Evolutionary conservation across 2,113 vertebrate species (phyloP), one percentile per base, ranked within the genome.

Genomic region (Petromus typicus): DNA sequence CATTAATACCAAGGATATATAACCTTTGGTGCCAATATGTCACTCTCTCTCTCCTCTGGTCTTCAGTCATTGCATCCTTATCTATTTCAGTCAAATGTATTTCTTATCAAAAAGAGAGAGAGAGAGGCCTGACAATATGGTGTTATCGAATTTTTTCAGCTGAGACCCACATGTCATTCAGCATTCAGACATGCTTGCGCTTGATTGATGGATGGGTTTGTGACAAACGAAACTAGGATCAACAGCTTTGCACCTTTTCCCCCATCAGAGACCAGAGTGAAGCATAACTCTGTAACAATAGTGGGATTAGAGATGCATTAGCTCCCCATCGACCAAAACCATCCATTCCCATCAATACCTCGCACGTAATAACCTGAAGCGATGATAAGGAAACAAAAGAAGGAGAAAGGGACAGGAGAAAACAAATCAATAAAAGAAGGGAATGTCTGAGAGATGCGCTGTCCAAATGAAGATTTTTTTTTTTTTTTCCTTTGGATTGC

Each of bases 91-190:
- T 99, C 99, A 99, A 99, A 99, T 99, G 99, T 99, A 99, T 99
- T 99, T 99, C 99, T 99, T 99, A 99, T 99, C 98, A 59, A 95
- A 97, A 97, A 98, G 93, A 98, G 98, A 98, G 98, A 98, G 98
- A 97, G 98, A 99, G 98, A 98, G 98, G 98, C 98, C 98, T 98
- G 98, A 99, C 99, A 99, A 99, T 99, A 99, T 98, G 98, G 98
- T 98, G 99, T 99, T 99, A 99, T 99, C 99, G 99, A 99, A 99
- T 99, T 99, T 99, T 99, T 99, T 99, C 99, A 99, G 99, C 99
- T 98, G 98, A 99, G 99, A 99, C 99, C 99, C 98, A 98, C 97
- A 98, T 99, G 99, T 99, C 99, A 99, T 99, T 99, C 99, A 99
- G 99, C 98, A 98, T 98, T 98, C 98, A 98, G 98, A 98, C 98